Evolutionary conservation across 2,888 invertebrate species (phyloP).

Genomic region (Tachystola acroxantha): DNA sequence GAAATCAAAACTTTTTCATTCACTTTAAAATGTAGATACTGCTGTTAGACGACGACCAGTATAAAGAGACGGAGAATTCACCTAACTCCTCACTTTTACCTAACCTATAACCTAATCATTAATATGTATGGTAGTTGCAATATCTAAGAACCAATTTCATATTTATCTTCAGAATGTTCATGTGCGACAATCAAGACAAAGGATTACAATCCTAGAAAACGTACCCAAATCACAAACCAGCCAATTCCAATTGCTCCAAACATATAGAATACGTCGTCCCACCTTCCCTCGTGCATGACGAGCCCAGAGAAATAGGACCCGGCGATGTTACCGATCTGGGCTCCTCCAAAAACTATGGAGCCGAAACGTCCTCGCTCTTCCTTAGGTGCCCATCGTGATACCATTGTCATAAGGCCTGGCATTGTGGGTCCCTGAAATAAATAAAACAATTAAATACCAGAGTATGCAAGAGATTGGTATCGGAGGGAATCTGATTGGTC

Average conservation of each 20-base stretch:
- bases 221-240: constrained; percentile 75
- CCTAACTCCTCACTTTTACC: too few species aligned
- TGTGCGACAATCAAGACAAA: too few species aligned
- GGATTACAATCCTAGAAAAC: too few species aligned
- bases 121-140: too few species aligned
- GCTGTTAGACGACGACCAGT: too few species aligned
- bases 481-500: too few species aligned
- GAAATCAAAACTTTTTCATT: too few species aligned
- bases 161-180: too few species aligned
- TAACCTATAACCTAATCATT: too few species aligned
- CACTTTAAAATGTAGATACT: too few species aligned
- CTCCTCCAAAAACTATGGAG: constrained; percentile 82
- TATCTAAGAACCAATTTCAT: too few species aligned
- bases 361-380: constrained; percentile 76
- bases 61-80: too few species aligned
- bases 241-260: constrained; percentile 72
- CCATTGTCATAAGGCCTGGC: constrained; percentile 80
- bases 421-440: constrained; percentile 75
- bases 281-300: constrained; percentile 67
- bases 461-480: background rate
- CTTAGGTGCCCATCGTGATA: constrained; percentile 80
- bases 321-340: constrained; percentile 80
- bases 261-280: constrained; percentile 79
- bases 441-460: background rate
- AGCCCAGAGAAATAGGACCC: constrained; percentile 69